Evolutionary conservation across 2,888 invertebrate species (phyloP), one percentile per base, ranked within the genome.

Genomic region (Tupiocoris notatus): DNA sequence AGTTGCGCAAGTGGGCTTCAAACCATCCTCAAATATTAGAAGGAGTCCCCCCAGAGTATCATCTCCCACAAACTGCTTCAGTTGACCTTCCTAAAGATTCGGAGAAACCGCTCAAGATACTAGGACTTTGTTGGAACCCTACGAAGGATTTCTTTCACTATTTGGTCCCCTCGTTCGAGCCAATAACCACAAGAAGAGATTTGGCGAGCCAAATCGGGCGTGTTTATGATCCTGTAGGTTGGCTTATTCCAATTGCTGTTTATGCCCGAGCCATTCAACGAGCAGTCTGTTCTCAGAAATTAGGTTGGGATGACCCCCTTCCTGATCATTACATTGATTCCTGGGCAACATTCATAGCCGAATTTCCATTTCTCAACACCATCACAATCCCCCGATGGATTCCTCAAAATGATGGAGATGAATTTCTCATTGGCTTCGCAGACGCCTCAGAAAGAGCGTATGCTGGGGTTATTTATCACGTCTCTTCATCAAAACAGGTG

Each of bases 1-100:
- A 65, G 1, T n/a, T 65, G 1, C 16, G 65, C 3, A 65, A 65
- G 25, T 65, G 65, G 65, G 65, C 65, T 1, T n/a, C 65, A 6
- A 65, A 65, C n/a, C 17, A 39, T 18, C 16, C 25, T 12, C n/a
- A 16, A 1, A 17, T 39, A 2, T 18, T 39, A 1, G 7, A 65
- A 1, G 65, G 39, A 3, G 17, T 65, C 6, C 65, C 65, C 12
- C 1, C 3, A 16, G 65, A 65, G 1, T 39, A 65, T 18, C 3
- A n/a, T 7, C 25, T 65, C 7, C 65, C 65, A 7, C 17, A n/a
- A 1, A 7, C 65, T n/a, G 16, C 22, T 20, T 63, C 63, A 1
- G 22, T 63, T 12, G 23, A 63, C 16, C 2, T 21, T n/a, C 9
- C 20, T 6, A 18, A 22, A 12, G 64, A 64, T 64, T 25, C 64